Evolutionary conservation across 2,888 invertebrate genomes (phyloP).

Genomic region (Eumacrocentrus americanus): DNA sequence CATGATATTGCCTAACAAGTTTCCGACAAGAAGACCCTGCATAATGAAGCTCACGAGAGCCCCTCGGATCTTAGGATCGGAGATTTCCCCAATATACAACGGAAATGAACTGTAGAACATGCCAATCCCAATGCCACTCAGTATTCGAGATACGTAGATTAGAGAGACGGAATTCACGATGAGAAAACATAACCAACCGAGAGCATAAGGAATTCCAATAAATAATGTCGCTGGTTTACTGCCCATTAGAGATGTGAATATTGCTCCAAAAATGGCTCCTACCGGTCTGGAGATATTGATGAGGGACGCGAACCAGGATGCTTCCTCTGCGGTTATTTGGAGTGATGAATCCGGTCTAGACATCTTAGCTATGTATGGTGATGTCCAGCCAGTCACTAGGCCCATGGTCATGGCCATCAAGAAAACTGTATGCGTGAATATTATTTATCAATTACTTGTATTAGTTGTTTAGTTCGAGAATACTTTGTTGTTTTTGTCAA

Average conservation of each 20-base stretch:
- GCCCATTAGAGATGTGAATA: slow-evolving; percentile 31
- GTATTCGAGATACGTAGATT: slow-evolving; percentile 38
- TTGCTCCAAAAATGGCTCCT: slow-evolving; percentile 33
- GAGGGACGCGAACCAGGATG: slow-evolving; percentile 36
- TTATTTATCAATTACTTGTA: background rate
- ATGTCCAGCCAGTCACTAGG: slow-evolving; percentile 48
- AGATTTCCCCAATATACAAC: slow-evolving; percentile 49
- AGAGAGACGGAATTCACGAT: slow-evolving; percentile 20
- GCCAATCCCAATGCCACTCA: slow-evolving; percentile 42
- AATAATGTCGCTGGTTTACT: slow-evolving; percentile 29
- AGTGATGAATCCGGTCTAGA: slow-evolving; percentile 32
- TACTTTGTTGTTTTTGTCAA: background rate
- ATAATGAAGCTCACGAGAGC: slow-evolving; percentile 44
- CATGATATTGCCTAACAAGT: slow-evolving; percentile 47
- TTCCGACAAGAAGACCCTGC: slow-evolving; percentile 49
- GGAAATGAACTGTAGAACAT: slow-evolving; percentile 46
- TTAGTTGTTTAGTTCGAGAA: too few relatives aligned
- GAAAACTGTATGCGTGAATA: slow-evolving; percentile 36
- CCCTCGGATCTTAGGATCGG: slow-evolving; percentile 46
- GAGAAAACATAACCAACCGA: slow-evolving; percentile 28
- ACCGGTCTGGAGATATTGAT: slow-evolving; percentile 33
- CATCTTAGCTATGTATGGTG: slow-evolving; percentile 48
- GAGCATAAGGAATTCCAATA: slow-evolving; percentile 31
- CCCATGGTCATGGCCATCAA: slow-evolving; percentile 43
- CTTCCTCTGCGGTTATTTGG: slow-evolving; percentile 31